Base-by-base conservation (phyloP, 2,797 vertebrate genomes). In the Anisognathus igniventris region DNA sequence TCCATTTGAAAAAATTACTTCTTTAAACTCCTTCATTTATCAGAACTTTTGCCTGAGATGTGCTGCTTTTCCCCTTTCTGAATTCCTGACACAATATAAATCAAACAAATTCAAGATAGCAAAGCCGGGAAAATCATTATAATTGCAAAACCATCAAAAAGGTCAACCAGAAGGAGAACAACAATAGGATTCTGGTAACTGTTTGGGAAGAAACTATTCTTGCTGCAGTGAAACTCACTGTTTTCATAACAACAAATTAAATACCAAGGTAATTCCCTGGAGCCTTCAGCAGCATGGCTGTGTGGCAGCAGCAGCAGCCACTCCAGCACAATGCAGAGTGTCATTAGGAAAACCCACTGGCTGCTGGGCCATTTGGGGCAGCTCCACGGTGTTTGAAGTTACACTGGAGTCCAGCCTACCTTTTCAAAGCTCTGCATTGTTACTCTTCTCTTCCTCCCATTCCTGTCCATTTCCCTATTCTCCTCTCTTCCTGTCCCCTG, bases 81-180 rank as follows among this genome's bases (percentile, higher is more conserved):
- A 95, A 73, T 90, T 95, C 92, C 92, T 91, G 90, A 78, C 90
- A 95, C 58, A 89, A 33, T 72, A 86, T 88, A 94, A 97, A 96
- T 95, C 84, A 95, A 95, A 91, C 33, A 71, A 96, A 96, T 94
- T 91, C 78, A 87, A 95, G 88, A 93, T 67, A 93, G 79, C 89
- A 58, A 94, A 71, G 79, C 80, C 89, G 7, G 96, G 95, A 96
- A 97, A 97, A 93, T 88, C 80, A 96, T 97, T 93, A 89, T 84
- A 97, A 95, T 96, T 18, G 2, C 77, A 76, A 94, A 96, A 96
- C 82, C 74, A 95, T 73, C 71, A 80, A 82, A 90, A 93, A 97
- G 87, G 67, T 97, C 96, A 96, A 90, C 82, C 94, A 93, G 95
- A 45, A 91, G 70, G 94, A 95, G 90, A 92, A 93, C 62, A 97